phyloP scores from a whole-genome alignment of 2,113 vertebrate species.

The Tragelaphus imberbis region DNA sequence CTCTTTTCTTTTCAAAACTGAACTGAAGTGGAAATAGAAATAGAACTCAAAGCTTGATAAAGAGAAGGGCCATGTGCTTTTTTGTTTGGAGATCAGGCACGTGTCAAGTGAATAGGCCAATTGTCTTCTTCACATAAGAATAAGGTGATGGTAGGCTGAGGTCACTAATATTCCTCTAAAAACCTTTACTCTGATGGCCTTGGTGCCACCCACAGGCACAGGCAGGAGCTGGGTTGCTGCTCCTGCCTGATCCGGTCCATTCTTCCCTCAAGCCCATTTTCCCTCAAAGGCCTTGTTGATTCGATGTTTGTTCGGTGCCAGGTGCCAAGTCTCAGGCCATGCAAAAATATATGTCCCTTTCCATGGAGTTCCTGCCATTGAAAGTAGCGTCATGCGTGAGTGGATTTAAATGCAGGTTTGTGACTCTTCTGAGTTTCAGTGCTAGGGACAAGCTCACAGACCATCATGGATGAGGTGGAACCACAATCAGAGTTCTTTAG shows the following conservation, averaged over 20 bases:
- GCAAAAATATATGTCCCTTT: neutral
- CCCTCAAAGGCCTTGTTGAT: neutral
- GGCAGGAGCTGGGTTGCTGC: neutral
- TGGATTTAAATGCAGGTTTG: neutral
- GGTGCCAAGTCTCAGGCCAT: neutral
- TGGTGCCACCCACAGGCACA: neutral
- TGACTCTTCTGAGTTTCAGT: neutral
- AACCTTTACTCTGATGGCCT: too few relatives aligned
- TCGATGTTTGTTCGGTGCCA: neutral
- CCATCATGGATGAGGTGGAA: neutral
- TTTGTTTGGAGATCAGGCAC: neutral
- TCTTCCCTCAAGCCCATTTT: neutral
- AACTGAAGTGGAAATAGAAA: neutral
- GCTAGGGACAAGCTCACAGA: neutral
- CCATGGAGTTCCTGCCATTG: neutral
- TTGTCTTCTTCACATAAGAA: neutral
- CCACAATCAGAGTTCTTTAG: neutral
- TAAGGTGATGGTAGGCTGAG: neutral
- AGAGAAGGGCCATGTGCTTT: neutral
- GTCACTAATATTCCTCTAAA: neutral
- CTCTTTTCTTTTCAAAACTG: slow-evolving; percentile 17
- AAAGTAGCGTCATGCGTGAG: neutral
- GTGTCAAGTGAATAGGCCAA: neutral
- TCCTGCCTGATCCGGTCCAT: rapidly evolving
- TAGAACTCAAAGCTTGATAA: neutral